These are phyloP conservation scores for Acrossocheilus wenchowensis DNA, from an alignment of 2,797 vertebrate species.

Conservation along the genomic window DNA sequence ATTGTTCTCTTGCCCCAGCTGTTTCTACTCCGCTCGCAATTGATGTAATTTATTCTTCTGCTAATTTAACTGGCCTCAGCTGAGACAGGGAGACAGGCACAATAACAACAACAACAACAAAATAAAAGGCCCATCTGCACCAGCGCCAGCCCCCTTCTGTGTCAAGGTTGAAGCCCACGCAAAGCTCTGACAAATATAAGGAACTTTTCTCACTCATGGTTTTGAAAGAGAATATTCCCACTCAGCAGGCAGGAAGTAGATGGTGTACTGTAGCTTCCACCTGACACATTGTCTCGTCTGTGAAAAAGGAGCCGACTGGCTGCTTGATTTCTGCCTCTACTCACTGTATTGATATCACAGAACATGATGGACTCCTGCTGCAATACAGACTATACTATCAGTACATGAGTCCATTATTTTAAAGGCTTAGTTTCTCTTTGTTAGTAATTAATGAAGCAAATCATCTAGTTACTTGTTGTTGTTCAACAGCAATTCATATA, in stretches of 20 bases:
- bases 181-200: conserved; percentile 69
- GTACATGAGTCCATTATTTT: not conserved
- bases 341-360: conserved; percentile 5
- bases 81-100: conserved; percentile 70
- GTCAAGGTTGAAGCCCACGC: conserved; percentile 59
- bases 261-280: conserved; percentile 14
- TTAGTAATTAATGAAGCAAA: not conserved
- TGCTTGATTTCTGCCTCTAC: conserved; percentile 27
- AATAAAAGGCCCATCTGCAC: conserved; percentile 71
- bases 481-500: not conserved
- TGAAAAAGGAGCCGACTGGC: conserved; percentile 18
- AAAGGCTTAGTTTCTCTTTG: not conserved
- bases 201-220: conserved; percentile 59
- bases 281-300: conserved; percentile 23
- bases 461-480: not conserved
- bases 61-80: conserved; percentile 79
- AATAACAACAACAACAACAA: conserved; percentile 70
- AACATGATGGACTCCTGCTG: conserved; percentile 3
- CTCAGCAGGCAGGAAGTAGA: conserved; percentile 47
- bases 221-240: conserved; percentile 61
- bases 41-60: conserved; percentile 81
- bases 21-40: conserved; percentile 76
- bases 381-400: not conserved
- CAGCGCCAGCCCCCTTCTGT: conserved; percentile 65
- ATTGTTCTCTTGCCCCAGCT: conserved; percentile 77